Conservation (phyloP, 2,113 vertebrate genomes). For the Cnemophilus loriae region DNA sequence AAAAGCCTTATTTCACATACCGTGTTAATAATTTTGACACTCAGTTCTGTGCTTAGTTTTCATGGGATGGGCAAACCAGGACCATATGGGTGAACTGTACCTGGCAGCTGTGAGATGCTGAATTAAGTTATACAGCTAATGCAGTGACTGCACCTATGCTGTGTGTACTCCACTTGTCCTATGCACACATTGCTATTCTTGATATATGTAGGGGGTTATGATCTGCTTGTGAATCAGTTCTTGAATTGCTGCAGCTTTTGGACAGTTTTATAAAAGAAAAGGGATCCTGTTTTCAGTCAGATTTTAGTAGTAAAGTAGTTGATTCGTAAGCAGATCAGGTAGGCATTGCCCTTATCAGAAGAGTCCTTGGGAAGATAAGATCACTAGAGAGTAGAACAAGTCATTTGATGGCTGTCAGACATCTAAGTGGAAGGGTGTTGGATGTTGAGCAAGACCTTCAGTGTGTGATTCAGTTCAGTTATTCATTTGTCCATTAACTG, state of each 20-base stretch:
- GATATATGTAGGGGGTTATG: background rate
- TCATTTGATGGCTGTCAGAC: background rate
- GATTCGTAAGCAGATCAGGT: background rate
- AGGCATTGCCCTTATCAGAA: background rate
- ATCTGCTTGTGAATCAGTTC: background rate
- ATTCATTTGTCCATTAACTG: background rate
- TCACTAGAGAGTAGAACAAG: background rate
- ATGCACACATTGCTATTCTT: background rate
- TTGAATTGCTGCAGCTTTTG: background rate
- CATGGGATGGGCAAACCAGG: background rate
- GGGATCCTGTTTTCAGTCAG: background rate
- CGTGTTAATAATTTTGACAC: background rate
- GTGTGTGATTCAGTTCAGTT: background rate
- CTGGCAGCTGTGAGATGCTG: background rate
- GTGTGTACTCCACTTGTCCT: background rate
- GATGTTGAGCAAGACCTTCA: background rate
- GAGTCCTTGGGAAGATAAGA: background rate
- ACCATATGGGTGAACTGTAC: background rate
- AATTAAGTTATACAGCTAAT: background rate
- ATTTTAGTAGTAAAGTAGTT: background rate
- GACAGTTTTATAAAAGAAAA: background rate
- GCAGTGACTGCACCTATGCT: background rate
- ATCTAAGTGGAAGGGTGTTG: background rate
- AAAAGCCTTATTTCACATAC: background rate
- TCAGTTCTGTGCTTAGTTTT: background rate